Evolutionary conservation across 2,113 vertebrate genomes (phyloP).

Genomic region (Piaya cayana): DNA sequence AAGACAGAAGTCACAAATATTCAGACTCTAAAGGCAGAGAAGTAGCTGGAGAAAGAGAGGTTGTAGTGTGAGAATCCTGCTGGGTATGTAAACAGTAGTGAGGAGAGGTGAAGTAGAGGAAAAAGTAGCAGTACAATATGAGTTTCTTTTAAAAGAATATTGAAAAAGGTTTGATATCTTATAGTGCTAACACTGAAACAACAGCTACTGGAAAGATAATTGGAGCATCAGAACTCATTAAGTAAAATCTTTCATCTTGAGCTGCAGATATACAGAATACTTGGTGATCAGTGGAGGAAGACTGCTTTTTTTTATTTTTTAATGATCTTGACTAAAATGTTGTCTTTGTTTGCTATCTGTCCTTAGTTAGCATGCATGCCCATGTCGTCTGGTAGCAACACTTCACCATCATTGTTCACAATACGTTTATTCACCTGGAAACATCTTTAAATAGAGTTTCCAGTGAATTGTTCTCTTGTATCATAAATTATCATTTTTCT

Average conservation of each 20-base stretch:
- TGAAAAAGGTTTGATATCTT: not conserved
- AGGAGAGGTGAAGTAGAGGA: not conserved
- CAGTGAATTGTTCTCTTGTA: not conserved
- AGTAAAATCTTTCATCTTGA: not conserved
- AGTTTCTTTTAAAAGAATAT: not conserved
- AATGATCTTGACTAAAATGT: not conserved
- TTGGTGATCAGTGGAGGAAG: not conserved
- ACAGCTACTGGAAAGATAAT: not conserved
- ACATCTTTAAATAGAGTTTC: not conserved
- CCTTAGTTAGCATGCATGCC: not conserved
- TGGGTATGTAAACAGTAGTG: not conserved
- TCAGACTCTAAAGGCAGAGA: not conserved
- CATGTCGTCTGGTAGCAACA: not conserved
- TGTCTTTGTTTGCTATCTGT: conserved; percentile 1
- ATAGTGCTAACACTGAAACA: not conserved
- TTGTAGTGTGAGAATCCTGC: not conserved
- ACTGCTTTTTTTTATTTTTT: not conserved
- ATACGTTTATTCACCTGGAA: not conserved
- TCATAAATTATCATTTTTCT: not conserved
- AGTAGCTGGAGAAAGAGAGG: not conserved
- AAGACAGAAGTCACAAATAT: not conserved
- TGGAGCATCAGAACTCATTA: not conserved
- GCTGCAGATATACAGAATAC: not conserved
- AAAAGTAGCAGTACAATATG: not conserved
- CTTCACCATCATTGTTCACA: not conserved